phyloP scores from a whole-genome alignment of 2,113 vertebrate species.

The Trematocara nigrifrons region DNA sequence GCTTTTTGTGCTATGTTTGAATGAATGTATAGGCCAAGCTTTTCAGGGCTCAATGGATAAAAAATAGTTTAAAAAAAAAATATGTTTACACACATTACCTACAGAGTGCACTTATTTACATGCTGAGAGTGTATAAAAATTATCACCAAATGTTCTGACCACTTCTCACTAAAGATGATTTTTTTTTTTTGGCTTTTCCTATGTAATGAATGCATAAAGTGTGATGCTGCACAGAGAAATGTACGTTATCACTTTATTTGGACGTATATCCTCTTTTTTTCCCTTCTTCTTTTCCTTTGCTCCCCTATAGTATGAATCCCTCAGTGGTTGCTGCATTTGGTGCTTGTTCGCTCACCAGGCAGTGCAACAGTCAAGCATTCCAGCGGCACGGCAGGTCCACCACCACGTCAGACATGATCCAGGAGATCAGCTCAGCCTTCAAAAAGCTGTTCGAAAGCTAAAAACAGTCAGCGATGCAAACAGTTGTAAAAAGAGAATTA shows the following conservation, averaged over 20 bases:
- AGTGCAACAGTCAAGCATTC: constrained; percentile 91
- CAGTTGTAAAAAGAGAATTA: neutral
- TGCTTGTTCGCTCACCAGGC: constrained; percentile 86
- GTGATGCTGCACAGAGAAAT: neutral
- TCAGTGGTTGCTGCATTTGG: constrained; percentile 88
- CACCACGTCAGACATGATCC: constrained; percentile 91
- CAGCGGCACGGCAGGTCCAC: constrained; percentile 84
- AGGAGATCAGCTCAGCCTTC: constrained; percentile 88
- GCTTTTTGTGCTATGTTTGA: neutral
- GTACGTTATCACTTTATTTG: neutral
- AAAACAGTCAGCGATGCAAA: constrained; percentile 17
- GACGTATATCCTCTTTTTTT: neutral
- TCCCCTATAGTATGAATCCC: constrained; percentile 72
- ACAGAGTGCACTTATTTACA: neutral
- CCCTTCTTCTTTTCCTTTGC: neutral
- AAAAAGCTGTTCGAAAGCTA: constrained; percentile 87
- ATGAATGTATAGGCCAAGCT: neutral
- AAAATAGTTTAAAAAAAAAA: neutral
- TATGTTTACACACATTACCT: neutral
- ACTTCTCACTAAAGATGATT: neutral
- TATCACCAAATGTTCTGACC: neutral
- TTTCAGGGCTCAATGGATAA: neutral
- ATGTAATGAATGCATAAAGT: neutral
- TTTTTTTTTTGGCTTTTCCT: neutral
- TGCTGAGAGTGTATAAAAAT: neutral